Base-by-base conservation (phyloP, 2,888 invertebrate species). In the Rhorus exstirpatorius region DNA sequence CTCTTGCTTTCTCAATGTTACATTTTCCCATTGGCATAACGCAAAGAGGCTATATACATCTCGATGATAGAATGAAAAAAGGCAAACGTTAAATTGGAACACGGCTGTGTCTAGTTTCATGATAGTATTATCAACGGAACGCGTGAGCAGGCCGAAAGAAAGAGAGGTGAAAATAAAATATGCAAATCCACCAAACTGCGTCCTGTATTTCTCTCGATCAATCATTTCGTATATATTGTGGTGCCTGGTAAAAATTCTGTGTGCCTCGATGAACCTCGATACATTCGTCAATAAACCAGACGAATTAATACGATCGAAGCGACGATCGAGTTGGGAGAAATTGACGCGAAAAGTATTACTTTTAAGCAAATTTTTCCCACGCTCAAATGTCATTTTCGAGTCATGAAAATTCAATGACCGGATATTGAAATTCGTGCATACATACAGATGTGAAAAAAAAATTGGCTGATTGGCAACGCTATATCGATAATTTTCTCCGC, bases 101-200 rank as follows among this genome's bases (percentile, higher is more conserved):
- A n/a, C n/a, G 31, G 31, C 31, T 31, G 3, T 31, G 2, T 31
- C 31, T 6, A 31, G 2, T 31, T 31, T 6, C 6, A 31, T 31
- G 6, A 3, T 31, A 31, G 31, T 31, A 31, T n/a, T 31, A 31
- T 31, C 31, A 6, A 65, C 63, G 35, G 35, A 26, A 41, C 77
- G 51, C 67, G 58, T 19, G 46, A n/a, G 6, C 21, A 12, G n/a
- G 12, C 21, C 53, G 44, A 58, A 78, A 63, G 7, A 55, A 53
- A 10, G 35, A 55, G 10, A 65, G 8, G 24, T 17, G 8, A 12
- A 17, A 44, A 61, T 51, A 61, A 68, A 61, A 19, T 21, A 51
- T 70, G 49, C 10, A 60, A 68, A 77, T 63, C 10, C 24, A 70
- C 14, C 31, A 55, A 63, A 55, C 51, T 19, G 31, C 31, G 19